Base-by-base conservation (phyloP, 2,888 invertebrate genomes). In the Fragum sueziense region DNA sequence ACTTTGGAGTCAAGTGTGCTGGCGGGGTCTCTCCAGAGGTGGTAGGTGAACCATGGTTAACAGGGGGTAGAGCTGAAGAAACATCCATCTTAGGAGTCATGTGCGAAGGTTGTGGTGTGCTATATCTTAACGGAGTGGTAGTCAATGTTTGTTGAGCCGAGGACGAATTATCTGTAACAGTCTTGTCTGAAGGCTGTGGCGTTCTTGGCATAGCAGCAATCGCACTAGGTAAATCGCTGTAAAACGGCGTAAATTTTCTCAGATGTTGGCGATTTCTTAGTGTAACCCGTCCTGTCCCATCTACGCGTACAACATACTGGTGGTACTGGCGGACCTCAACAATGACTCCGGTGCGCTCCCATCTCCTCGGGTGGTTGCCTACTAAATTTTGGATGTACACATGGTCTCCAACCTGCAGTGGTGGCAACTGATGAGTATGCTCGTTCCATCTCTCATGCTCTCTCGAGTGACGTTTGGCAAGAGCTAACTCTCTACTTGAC, bases 291-390 rank as follows among this genome's bases (percentile, higher is more conserved):
- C 41, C 83, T 47, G 83, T 77, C 7, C 81, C 85, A 79, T 85
- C 84, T 29, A 85, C 73, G 25, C 57, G 33, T 31, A 82, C 34
- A 7, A 79, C 75, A 67, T 85, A 81, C 61, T 83, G 84, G 82
- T 85, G 76, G 67, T 51, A 77, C 57, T 86, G 84, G 1, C 76
- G 74, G 2, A 83, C 84, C 51, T 83, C 74, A 33, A 84, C 41
- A 2, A 77, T 62, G 3, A 29, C 47, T 7, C 80, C 79, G 52
- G 79, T 84, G 25, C 68, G 70, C 29, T 84, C 79, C 81, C 85
- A 85, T 72, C 61, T 70, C 59, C 68, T 47, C 3, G 83, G 79
- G 25, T 83, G 78, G 47, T 72, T 61, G 2, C 81, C 84, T 1
- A 71, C 59, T 33, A 57, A 47, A 51, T 85, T 84, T 57, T 85